Evolutionary conservation across 2,797 vertebrate species (phyloP).

Genomic region (Malurus splendens): DNA sequence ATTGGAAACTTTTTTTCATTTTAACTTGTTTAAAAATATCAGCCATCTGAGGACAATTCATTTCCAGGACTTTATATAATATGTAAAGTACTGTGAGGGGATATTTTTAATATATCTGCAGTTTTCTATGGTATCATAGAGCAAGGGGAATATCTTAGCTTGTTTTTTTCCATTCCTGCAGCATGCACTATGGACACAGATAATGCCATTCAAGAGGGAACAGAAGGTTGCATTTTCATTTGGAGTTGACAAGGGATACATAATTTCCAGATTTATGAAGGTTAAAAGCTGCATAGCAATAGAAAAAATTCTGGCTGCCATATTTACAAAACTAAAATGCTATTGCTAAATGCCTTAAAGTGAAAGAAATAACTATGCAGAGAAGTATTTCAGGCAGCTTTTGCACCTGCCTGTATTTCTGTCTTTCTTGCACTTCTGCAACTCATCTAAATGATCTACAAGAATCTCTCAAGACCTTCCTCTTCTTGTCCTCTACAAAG

Average conservation of each 20-base stretch:
- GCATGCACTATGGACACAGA: not conserved
- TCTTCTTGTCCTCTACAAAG: not conserved
- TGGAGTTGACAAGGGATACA: not conserved
- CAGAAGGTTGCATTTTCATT: not conserved
- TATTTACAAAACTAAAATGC: not conserved
- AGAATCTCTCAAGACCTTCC: not conserved
- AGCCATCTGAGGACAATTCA: not conserved
- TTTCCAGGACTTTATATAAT: constrained; percentile 18
- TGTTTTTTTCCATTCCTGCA: not conserved
- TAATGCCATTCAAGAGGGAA: not conserved
- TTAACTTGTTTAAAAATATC: not conserved
- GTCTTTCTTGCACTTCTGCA: not conserved
- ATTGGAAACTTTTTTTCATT: not conserved
- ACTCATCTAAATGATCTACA: not conserved
- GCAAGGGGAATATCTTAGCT: not conserved
- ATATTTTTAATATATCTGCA: not conserved
- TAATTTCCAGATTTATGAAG: not conserved
- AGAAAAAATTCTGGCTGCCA: not conserved
- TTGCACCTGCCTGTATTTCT: not conserved
- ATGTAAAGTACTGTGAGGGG: not conserved
- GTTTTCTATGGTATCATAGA: not conserved
- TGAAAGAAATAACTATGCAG: not conserved
- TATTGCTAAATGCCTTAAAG: not conserved
- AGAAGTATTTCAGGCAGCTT: not conserved
- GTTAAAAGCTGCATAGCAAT: not conserved